phyloP scores from a whole-genome alignment of 1,140 invertebrate species.

The Lasaia peninsularis region DNA sequence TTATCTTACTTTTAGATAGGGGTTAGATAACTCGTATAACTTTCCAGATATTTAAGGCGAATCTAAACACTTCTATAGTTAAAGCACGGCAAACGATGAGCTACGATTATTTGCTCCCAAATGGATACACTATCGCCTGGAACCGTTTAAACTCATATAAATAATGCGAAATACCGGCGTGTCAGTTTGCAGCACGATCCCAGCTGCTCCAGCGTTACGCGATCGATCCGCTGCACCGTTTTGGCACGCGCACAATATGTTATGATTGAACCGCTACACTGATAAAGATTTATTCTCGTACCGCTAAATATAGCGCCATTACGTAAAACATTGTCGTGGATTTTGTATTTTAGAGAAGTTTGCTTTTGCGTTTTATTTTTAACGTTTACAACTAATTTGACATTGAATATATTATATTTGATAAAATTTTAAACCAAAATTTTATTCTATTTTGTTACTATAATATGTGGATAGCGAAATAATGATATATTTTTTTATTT shows the following conservation, averaged over 20 bases:
- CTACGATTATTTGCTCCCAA: background rate
- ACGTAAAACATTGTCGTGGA: slow-evolving; percentile 8
- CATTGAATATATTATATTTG: background rate
- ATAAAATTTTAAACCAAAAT: no score
- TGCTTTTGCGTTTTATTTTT: slow-evolving; percentile 5
- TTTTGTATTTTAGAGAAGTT: slow-evolving; percentile 5
- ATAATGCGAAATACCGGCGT: background rate
- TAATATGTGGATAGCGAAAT: no score
- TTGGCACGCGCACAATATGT: slow-evolving; percentile 11
- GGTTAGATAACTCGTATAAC: no score
- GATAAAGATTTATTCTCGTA: slow-evolving; percentile 10
- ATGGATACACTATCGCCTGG: background rate
- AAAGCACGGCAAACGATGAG: background rate
- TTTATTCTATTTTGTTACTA: no score
- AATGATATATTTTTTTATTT: no score
- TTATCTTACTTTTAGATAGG: no score
- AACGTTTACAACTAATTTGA: background rate
- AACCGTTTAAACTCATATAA: slow-evolving; percentile 4
- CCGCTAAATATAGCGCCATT: background rate
- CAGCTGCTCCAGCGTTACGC: background rate
- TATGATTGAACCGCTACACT: slow-evolving; percentile 6
- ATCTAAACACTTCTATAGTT: no score
- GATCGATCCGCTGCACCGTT: background rate
- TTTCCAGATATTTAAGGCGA: no score
- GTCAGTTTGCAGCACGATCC: background rate